Conservation (phyloP, 2,113 vertebrate species). For the Prunella himalayana region DNA sequence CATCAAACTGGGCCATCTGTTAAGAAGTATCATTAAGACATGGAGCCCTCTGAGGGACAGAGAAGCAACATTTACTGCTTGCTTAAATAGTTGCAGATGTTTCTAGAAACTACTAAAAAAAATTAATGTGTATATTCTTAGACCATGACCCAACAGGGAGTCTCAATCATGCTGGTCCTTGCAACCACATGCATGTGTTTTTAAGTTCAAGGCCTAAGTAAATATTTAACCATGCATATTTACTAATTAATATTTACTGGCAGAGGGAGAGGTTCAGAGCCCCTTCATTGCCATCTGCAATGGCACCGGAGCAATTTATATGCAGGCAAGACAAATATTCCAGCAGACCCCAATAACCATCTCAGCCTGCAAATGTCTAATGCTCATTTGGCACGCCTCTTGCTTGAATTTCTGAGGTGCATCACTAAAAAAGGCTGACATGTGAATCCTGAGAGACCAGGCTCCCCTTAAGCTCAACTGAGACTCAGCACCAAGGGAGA, state of each 20-base stretch:
- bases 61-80: constrained; percentile 1
- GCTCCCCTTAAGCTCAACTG: not conserved
- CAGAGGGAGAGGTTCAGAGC: not conserved
- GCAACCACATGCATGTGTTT: not conserved
- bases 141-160: not conserved
- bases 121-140: not conserved
- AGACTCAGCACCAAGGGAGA: not conserved
- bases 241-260: not conserved
- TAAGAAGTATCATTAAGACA: constrained; percentile 32
- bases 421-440: not conserved
- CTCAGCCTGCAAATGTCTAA: not conserved
- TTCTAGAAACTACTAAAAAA: not conserved
- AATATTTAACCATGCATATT: not conserved
- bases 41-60: not conserved
- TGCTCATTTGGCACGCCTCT: not conserved
- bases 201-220: not conserved
- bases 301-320: not conserved
- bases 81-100: not conserved
- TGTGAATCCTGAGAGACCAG: not conserved
- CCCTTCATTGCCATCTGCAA: not conserved
- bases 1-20: constrained; percentile 49
- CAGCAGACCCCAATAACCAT: not conserved
- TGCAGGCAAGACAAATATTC: not conserved
- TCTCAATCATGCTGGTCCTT: not conserved
- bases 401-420: not conserved